phyloP scores from a whole-genome alignment of 2,113 vertebrate genomes.

The Camarhynchus parvulus region DNA sequence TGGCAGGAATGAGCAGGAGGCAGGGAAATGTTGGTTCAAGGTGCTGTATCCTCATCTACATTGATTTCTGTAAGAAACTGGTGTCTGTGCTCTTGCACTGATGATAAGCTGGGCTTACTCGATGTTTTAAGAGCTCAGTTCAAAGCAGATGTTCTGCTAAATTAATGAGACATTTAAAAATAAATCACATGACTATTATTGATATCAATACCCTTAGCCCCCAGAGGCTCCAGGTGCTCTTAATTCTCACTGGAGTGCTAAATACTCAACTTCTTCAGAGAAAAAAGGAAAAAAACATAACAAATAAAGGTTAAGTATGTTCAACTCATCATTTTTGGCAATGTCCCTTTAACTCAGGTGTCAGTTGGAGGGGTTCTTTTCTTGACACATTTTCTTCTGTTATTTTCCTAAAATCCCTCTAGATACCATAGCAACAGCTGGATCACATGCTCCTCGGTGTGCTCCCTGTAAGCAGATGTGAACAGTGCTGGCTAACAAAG shows the following conservation, averaged over 20 bases:
- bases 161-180: not conserved
- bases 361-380: conserved; percentile 36
- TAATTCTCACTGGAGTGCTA: not conserved
- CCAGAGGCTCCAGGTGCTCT: not conserved
- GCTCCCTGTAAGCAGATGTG: conserved; percentile 65
- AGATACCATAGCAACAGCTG: conserved; percentile 73
- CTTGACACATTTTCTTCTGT: not conserved
- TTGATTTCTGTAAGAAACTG: not conserved
- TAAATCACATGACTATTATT: not conserved
- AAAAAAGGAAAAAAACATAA: not conserved
- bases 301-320: not conserved
- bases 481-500: conserved; percentile 60
- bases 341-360: conserved; percentile 49
- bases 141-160: not conserved
- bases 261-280: not conserved
- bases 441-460: conserved; percentile 47
- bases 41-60: not conserved
- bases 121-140: not conserved
- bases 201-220: not conserved
- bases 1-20: not conserved
- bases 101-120: not conserved
- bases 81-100: not conserved
- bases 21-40: not conserved
- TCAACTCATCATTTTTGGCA: not conserved
- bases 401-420: conserved; percentile 47